Evolutionary conservation across 2,113 vertebrate species (phyloP).

Genomic region (Chrysochloris asiatica): DNA sequence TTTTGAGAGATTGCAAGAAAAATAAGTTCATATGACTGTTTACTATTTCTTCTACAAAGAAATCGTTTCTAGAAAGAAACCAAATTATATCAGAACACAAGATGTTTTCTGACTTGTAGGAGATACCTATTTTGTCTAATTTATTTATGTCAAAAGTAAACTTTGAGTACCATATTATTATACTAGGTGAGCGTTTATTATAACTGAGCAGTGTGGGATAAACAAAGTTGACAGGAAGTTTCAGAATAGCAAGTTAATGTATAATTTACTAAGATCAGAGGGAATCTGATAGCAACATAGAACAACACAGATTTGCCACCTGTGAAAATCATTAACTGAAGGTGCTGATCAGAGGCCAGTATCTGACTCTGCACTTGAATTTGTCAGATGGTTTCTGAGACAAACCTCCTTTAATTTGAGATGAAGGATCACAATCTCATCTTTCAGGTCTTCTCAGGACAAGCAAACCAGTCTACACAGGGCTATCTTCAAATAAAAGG

Average conservation of each 20-base stretch:
- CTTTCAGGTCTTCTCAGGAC: constrained; percentile 20
- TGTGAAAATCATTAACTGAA: background rate
- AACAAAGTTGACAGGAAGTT: background rate
- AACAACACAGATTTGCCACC: background rate
- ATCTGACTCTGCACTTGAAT: constrained; percentile 42
- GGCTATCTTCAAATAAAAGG: constrained; percentile 3
- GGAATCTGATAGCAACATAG: background rate
- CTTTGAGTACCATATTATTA: background rate
- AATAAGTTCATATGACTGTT: background rate
- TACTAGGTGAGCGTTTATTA: background rate
- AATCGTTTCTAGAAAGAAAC: background rate
- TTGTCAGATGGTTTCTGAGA: constrained; percentile 24
- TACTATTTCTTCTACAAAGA: background rate
- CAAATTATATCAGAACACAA: background rate
- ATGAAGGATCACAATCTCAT: constrained; percentile 58
- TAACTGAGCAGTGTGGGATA: background rate
- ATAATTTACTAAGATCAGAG: constrained; percentile 25
- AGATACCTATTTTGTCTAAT: background rate
- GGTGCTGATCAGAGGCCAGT: background rate
- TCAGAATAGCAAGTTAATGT: constrained; percentile 27
- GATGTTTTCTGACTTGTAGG: background rate
- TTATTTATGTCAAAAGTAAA: background rate
- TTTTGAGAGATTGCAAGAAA: background rate
- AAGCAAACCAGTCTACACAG: constrained; percentile 34
- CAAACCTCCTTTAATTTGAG: constrained; percentile 51